Percentiles rank a stretch among this genome's conserved stretches.
Conservation (phyloP, 92 coral and sea anemone genomes). For the Micromussa lordhowensis region DNA sequence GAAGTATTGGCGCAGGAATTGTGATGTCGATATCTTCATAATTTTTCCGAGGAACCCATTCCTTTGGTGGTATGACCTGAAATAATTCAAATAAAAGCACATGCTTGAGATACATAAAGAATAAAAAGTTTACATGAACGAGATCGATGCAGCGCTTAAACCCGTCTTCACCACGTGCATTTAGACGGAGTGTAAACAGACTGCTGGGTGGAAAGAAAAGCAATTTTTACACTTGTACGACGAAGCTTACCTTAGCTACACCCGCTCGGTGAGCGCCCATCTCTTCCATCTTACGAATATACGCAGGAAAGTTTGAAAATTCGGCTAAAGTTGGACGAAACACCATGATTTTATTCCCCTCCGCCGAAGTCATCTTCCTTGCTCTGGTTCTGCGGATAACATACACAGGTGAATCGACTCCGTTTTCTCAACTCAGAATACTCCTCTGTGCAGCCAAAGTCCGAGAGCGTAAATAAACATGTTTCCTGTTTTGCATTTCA, state of each 20-base stretch:
- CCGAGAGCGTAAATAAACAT: constrained; percentile 14
- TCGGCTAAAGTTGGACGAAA: constrained; percentile 95
- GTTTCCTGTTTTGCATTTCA: constrained; percentile 28
- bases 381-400: neutral
- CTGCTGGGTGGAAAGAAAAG: neutral
- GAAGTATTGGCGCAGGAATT: constrained; percentile 95
- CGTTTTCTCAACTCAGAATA: neutral
- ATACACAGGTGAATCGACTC: neutral
- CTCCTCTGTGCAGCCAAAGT: constrained; percentile 1
- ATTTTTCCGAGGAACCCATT: constrained; percentile 87
- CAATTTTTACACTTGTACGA: neutral
- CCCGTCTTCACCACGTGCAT: constrained; percentile 8
- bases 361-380: constrained; percentile 73
- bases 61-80: constrained; percentile 97
- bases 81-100: neutral
- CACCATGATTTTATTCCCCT: constrained; percentile 87
- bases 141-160: neutral
- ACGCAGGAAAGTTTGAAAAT: constrained; percentile 89
- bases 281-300: constrained; percentile 91
- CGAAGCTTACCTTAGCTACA: constrained; percentile 83
- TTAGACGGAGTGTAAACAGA: constrained; percentile 12
- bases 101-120: neutral
- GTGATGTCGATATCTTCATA: constrained; percentile 79
- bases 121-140: too few relatives aligned
- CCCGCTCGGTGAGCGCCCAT: constrained; percentile 96